Conservation (phyloP, 1,140 invertebrate genomes). For the Ptiloglossa arizonensis region DNA sequence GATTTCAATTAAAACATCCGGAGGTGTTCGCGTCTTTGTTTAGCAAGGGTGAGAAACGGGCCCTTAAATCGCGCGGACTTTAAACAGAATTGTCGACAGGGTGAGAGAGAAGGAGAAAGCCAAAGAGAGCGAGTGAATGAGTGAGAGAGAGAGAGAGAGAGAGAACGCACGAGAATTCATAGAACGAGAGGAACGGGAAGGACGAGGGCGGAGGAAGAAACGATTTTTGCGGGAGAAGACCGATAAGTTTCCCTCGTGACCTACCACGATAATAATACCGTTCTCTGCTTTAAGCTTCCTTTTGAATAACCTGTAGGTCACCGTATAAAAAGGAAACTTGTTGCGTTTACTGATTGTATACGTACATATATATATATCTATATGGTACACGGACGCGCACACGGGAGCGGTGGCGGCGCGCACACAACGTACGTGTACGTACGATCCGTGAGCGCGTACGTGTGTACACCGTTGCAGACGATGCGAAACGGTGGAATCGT, state of each 20-base stretch:
- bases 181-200: not conserved
- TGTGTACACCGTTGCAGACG: not conserved
- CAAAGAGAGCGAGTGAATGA: not conserved
- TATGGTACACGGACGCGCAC: not conserved
- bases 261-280: constrained; percentile 65
- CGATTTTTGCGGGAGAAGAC: constrained; percentile 55
- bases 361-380: constrained; percentile 37
- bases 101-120: not conserved
- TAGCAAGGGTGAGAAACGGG: constrained; percentile 38
- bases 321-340: constrained; percentile 70
- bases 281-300: constrained; percentile 67
- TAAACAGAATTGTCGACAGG: constrained; percentile 35
- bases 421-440: not conserved
- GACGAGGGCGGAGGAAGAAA: not conserved
- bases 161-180: constrained; percentile 8
- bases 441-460: constrained; percentile 17
- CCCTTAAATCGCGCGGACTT: constrained; percentile 38
- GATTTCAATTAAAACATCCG: constrained; percentile 46
- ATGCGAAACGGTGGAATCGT: constrained; percentile 21
- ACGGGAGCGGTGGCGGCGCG: too few relatives aligned
- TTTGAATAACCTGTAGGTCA: constrained; percentile 70
- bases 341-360: constrained; percentile 63
- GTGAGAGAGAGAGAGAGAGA: not conserved
- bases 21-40: constrained; percentile 18
- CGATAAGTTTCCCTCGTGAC: constrained; percentile 65